phyloP scores from a whole-genome alignment of 2,888 invertebrate species.

The Agrilus cyanescens region DNA sequence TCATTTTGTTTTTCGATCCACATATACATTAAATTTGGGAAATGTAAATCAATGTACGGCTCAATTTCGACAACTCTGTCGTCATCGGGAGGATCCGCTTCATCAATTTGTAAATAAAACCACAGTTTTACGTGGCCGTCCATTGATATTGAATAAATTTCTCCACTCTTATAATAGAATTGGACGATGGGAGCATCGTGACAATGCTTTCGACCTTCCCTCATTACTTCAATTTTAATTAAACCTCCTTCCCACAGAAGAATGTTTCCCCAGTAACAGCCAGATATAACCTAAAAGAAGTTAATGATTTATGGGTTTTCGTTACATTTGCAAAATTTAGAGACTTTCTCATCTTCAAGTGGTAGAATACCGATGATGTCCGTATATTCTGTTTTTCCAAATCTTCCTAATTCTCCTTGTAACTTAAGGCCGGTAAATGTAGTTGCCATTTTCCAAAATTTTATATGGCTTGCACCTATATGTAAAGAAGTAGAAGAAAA shows the following conservation, averaged over 20 bases:
- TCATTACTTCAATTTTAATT: constrained; percentile 72
- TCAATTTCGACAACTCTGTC: constrained; percentile 69
- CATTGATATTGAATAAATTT: constrained; percentile 41
- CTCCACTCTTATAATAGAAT: constrained; percentile 35
- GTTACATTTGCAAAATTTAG: constrained; percentile 5
- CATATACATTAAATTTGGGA: constrained; percentile 37
- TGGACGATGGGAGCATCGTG: constrained; percentile 66
- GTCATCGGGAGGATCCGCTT: constrained; percentile 72
- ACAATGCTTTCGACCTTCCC: constrained; percentile 58
- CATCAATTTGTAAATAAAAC: constrained; percentile 87
- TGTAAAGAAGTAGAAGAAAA: constrained; percentile 12
- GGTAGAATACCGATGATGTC: constrained; percentile 76
- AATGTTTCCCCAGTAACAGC: constrained; percentile 85
- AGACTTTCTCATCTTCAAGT: constrained; percentile 79
- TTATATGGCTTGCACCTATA: constrained; percentile 61
- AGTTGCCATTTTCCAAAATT: constrained; percentile 87
- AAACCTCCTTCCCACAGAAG: constrained; percentile 83
- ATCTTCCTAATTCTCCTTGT: constrained; percentile 77
- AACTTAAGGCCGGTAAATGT: constrained; percentile 88
- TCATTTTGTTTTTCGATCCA: constrained; percentile 39
- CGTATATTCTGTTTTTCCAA: constrained; percentile 85
- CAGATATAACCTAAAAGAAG: constrained; percentile 56
- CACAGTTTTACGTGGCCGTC: constrained; percentile 74
- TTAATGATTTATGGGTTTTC: neutral
- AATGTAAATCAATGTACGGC: constrained; percentile 72